These are phyloP conservation scores for Triplophysa siluroides DNA, from an alignment of 2,113 vertebrate species.

Conservation along the genomic window DNA sequence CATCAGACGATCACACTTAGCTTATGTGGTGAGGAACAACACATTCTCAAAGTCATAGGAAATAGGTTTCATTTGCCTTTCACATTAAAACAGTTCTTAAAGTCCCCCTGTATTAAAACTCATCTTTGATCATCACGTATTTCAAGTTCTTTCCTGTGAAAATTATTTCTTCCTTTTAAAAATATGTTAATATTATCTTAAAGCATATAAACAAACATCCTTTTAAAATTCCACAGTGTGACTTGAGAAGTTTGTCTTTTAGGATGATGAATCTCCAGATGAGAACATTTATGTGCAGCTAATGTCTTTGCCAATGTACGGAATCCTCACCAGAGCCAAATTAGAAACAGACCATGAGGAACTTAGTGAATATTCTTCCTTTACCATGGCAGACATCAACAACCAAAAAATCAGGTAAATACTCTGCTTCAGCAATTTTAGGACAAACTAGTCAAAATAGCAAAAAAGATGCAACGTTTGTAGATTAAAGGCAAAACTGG, in stretches of 20 bases:
- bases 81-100: too few species aligned
- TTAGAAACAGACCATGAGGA: slow-evolving; percentile 70
- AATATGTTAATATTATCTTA: too few species aligned
- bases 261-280: slow-evolving; percentile 87
- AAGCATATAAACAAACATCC: too few species aligned
- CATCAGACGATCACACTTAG: slow-evolving; percentile 82
- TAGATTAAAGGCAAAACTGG: too few species aligned
- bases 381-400: slow-evolving; percentile 93
- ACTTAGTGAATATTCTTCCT: slow-evolving; percentile 82
- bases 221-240: background rate
- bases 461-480: too few species aligned
- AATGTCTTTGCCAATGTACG: slow-evolving; percentile 86
- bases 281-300: slow-evolving; percentile 85
- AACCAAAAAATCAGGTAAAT: slow-evolving; percentile 83
- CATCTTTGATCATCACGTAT: too few species aligned
- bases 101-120: background rate
- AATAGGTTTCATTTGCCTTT: background rate
- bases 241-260: background rate
- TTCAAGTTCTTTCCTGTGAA: too few species aligned
- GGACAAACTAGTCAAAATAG: too few species aligned
- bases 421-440: background rate
- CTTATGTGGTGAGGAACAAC: slow-evolving; percentile 79
- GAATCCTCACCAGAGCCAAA: slow-evolving; percentile 74
- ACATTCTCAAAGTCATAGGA: background rate
- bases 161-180: too few species aligned